A percentile compares a stretch with the other conserved stretches of the same genome.
Evolutionary conservation across 2,888 invertebrate species (phyloP).

Genomic region (Eilema caniola): DNA sequence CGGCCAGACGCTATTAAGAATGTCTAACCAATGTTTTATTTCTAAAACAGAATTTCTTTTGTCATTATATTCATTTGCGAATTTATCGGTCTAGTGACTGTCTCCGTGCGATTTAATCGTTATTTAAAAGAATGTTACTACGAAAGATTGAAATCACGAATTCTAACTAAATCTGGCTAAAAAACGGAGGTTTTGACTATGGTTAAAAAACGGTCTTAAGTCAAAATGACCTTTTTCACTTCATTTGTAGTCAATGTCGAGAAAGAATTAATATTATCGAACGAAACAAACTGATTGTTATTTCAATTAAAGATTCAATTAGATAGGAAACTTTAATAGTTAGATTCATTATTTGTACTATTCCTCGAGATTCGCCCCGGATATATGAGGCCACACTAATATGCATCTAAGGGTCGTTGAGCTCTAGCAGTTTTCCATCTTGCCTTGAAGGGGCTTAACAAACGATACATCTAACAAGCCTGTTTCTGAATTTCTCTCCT

Average conservation of each 20-base stretch:
- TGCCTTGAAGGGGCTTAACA: too few species aligned
- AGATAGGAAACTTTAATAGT: neutral
- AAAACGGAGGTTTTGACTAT: constrained; percentile 17
- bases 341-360: too few species aligned
- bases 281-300: constrained; percentile 31
- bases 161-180: constrained; percentile 24
- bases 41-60: constrained; percentile 35
- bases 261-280: constrained; percentile 34
- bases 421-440: too few species aligned
- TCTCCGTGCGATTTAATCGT: constrained; percentile 45
- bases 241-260: constrained; percentile 43
- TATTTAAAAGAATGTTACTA: constrained; percentile 29
- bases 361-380: too few species aligned
- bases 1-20: neutral
- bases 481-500: too few species aligned
- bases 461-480: too few species aligned
- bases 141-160: constrained; percentile 32
- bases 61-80: constrained; percentile 42
- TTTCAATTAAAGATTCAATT: neutral
- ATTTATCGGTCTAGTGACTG: constrained; percentile 50
- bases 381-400: too few species aligned
- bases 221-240: constrained; percentile 44
- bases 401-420: too few species aligned
- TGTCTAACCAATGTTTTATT: neutral
- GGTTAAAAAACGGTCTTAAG: constrained; percentile 30